Base-by-base conservation (phyloP, 1,140 invertebrate species). In the Scaptomyza hsui region DNA sequence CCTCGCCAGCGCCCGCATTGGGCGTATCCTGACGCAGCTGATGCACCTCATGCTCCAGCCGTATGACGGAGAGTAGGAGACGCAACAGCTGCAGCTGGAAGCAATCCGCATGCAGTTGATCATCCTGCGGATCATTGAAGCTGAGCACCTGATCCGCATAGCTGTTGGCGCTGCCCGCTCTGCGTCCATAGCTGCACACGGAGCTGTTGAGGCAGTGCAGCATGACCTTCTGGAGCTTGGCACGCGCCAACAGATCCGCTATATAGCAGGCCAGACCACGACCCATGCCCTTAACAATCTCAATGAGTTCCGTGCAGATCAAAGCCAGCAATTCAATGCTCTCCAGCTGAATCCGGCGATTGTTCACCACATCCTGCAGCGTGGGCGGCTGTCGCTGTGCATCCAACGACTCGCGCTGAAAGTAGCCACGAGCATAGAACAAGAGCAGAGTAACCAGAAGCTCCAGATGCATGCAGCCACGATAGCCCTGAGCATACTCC, bases 171-270 rank as follows among this genome's bases (percentile, higher is more conserved):
- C 52, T 32, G 18, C 29, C 47, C 16, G 41, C 21, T 19, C 24
- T 55, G 0, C 68, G 61, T 0, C 57, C 92, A 62, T 92, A 92
- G 73, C 91, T 92, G 53, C 92, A 92, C 2, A 97, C 96, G 19
- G 95, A 96, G 5, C 96, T 95, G 10, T 97, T 93, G 19, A 97
- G 92, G 91, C 96, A 97, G 90, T 97, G 96, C 32, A 98, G 92
- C 21, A 97, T 92, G n/a, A 96, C 95, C 90, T 97, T 97, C 92
- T 98, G 97, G 19, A 98, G 93, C 92, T 97, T 97, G 85, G 96
- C 97, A 63, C 96, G 94, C 0, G 94, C 93, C 68, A 98, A 92
- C 61, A 98, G 91, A 92, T 97, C 96, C 51, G 94, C 94, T 29
- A 98, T 95, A 90, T 97, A 98, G 62, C 94, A 95, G 18, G 96